A percentile compares a stretch with the other conserved stretches of the same genome.
Evolutionary conservation across 2,888 invertebrate genomes (phyloP).

Genomic region (Pherbina coryleti): DNA sequence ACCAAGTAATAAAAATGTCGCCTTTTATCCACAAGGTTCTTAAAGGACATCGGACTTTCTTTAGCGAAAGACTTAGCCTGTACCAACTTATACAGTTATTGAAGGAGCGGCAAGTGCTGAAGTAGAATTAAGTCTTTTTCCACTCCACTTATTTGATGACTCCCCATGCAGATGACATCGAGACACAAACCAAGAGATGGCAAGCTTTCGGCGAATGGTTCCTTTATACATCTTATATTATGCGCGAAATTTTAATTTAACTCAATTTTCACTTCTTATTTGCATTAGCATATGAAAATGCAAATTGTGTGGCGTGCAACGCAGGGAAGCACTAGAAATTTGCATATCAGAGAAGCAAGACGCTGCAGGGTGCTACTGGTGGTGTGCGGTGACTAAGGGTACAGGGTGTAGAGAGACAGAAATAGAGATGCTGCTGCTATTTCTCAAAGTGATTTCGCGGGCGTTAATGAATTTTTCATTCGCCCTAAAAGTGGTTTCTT

Average conservation of each 20-base stretch:
- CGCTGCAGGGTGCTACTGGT: constrained; percentile 41
- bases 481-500: constrained; percentile 35
- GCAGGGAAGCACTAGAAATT: not conserved
- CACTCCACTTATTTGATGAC: not conserved
- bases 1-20: too few relatives aligned
- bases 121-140: too few relatives aligned
- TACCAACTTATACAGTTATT: too few relatives aligned
- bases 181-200: not conserved
- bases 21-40: too few relatives aligned
- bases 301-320: not conserved
- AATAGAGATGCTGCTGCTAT: constrained; percentile 6
- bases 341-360: not conserved
- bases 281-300: constrained; percentile 47
- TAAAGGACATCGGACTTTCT: too few relatives aligned
- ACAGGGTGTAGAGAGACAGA: not conserved
- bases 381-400: not conserved
- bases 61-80: too few relatives aligned
- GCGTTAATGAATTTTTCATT: constrained; percentile 29
- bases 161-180: not conserved
- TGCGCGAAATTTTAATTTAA: constrained; percentile 42
- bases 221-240: not conserved
- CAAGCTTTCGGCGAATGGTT: not conserved
- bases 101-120: too few relatives aligned
- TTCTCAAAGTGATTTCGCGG: not conserved
- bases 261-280: constrained; percentile 45